phyloP scores from a whole-genome alignment of 2,888 invertebrate genomes.

The Punctoribates punctum region DNA sequence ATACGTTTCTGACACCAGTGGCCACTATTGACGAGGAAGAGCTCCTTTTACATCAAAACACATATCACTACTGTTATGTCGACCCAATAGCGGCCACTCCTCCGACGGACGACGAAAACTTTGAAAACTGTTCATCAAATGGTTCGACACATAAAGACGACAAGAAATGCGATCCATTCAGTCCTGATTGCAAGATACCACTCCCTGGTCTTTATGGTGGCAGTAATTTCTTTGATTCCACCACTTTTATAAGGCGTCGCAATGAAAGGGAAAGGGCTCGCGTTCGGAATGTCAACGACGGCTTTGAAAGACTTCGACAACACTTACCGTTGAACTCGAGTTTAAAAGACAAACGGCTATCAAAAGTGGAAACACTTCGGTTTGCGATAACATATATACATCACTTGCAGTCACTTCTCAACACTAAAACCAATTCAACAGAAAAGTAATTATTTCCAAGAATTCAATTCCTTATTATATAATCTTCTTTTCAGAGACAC shows the following conservation, averaged over 20 bases:
- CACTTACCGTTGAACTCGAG: constrained; percentile 50
- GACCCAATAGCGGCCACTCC: background rate
- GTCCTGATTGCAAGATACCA: constrained; percentile 53
- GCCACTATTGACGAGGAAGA: background rate
- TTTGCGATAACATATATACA: constrained; percentile 91
- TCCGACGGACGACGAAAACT: constrained; percentile 3
- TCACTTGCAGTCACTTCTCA: constrained; percentile 60
- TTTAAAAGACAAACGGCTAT: constrained; percentile 80
- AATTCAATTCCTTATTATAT: too few species aligned
- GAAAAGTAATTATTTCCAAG: background rate
- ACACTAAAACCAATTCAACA: background rate
- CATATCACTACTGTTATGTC: background rate
- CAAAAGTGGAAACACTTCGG: constrained; percentile 90
- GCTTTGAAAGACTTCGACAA: constrained; percentile 53
- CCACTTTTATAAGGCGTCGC: constrained; percentile 52
- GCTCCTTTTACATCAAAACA: background rate
- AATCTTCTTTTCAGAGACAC: too few species aligned
- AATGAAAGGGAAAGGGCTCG: constrained; percentile 54
- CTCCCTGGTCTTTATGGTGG: constrained; percentile 49
- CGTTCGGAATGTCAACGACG: constrained; percentile 54
- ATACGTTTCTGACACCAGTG: constrained; percentile 8
- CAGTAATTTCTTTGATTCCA: constrained; percentile 44
- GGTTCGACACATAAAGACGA: background rate
- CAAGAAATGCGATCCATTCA: constrained; percentile 50
- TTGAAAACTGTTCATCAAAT: background rate